Evolutionary conservation across 2,888 invertebrate species (phyloP).

Genomic region (Flexamia atlantica): DNA sequence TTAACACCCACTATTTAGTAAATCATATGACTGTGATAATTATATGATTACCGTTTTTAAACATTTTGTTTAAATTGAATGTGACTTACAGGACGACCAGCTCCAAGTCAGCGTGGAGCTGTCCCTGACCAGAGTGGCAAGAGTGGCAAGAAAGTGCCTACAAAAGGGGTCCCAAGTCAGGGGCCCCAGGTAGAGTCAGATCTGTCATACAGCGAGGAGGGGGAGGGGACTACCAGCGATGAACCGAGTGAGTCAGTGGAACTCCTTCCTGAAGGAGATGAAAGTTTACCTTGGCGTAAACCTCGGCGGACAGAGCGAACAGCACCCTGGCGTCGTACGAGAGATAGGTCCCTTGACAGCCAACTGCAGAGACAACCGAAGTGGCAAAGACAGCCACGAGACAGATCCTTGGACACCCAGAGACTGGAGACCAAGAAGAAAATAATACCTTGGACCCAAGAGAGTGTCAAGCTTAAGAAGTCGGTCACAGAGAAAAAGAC

Average conservation of each 20-base stretch:
- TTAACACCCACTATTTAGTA: too few relatives aligned
- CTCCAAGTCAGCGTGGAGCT: constrained; percentile 75
- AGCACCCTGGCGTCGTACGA: constrained; percentile 66
- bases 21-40: too few relatives aligned
- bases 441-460: constrained; percentile 73
- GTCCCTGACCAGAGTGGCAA: constrained; percentile 74
- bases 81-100: constrained; percentile 76
- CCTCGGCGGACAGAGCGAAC: constrained; percentile 65
- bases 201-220: constrained; percentile 60
- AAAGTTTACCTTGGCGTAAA: constrained; percentile 74
- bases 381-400: constrained; percentile 47
- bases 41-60: too few relatives aligned
- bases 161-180: constrained; percentile 60
- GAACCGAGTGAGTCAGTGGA: constrained; percentile 69
- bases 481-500: constrained; percentile 69
- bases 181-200: constrained; percentile 48
- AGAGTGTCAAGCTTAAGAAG: constrained; percentile 73
- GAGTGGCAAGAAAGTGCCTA: constrained; percentile 66
- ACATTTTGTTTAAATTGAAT: background rate
- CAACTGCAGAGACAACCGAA: constrained; percentile 63
- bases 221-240: constrained; percentile 58
- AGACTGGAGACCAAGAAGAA: constrained; percentile 39
- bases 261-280: constrained; percentile 77
- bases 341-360: constrained; percentile 67
- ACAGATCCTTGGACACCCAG: constrained; percentile 62